A percentile compares a stretch with the other conserved stretches of the same genome.
These are phyloP conservation scores for Phrynocephalus versicolor DNA, from an alignment of 2,113 vertebrate species.

Conservation along the genomic window DNA sequence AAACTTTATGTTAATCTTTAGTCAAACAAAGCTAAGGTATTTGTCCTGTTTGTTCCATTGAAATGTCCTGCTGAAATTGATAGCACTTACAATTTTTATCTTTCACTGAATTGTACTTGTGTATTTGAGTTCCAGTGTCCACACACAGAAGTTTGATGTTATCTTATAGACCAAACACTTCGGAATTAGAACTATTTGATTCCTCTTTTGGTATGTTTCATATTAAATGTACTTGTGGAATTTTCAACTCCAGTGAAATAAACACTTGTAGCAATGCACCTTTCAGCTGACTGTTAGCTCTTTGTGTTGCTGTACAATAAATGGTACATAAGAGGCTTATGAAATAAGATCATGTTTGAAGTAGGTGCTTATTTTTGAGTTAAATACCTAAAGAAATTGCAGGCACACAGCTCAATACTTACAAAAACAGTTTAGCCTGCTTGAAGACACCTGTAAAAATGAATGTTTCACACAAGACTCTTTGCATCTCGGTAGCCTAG, in stretches of 20 bases:
- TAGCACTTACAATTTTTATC: neutral
- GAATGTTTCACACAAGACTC: neutral
- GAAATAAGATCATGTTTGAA: slow-evolving; percentile 9
- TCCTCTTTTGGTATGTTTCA: neutral
- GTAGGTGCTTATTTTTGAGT: neutral
- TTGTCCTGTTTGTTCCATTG: neutral
- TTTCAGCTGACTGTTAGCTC: neutral
- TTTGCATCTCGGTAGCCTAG: too few relatives aligned
- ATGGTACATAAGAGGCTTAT: slow-evolving; percentile 8
- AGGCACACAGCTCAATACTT: neutral
- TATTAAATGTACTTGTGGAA: neutral
- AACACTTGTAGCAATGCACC: neutral
- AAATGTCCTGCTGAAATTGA: neutral
- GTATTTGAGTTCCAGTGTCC: neutral
- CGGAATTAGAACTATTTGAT: neutral
- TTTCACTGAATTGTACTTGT: neutral
- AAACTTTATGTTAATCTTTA: neutral
- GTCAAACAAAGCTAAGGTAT: neutral
- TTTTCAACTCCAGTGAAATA: neutral
- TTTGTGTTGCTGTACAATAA: neutral
- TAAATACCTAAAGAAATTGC: neutral
- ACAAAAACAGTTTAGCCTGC: neutral
- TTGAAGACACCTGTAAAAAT: neutral
- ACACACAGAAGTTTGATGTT: neutral
- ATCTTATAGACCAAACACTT: neutral